These are phyloP conservation scores for Augochlorella aurata DNA, from an alignment of 2,888 invertebrate genomes.

Conservation along the genomic window DNA sequence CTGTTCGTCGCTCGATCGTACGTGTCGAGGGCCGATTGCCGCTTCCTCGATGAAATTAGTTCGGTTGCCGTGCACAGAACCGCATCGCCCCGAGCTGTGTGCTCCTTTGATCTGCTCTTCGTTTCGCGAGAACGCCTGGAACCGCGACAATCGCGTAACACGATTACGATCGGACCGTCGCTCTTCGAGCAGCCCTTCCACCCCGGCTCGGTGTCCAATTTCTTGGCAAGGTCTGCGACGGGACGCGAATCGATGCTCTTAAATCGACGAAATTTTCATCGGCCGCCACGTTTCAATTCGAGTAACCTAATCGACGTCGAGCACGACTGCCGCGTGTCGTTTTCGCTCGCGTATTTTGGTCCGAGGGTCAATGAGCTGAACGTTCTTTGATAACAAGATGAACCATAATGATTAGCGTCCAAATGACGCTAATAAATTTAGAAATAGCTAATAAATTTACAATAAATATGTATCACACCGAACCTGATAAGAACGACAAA, in stretches of 20 bases:
- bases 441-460: too few species aligned
- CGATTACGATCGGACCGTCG: conserved; percentile 58
- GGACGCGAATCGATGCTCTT: conserved; percentile 27
- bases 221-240: conserved; percentile 41
- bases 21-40: conserved; percentile 57
- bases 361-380: background rate
- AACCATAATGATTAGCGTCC: too few species aligned
- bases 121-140: conserved; percentile 58
- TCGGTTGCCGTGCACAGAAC: conserved; percentile 63
- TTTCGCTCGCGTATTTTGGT: background rate
- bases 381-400: too few species aligned
- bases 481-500: too few species aligned
- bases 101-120: conserved; percentile 64
- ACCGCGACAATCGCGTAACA: conserved; percentile 65
- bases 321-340: background rate
- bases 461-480: too few species aligned
- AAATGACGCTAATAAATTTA: too few species aligned
- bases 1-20: conserved; percentile 32
- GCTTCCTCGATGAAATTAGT: conserved; percentile 58
- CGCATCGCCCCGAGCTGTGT: conserved; percentile 58
- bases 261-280: conserved; percentile 32
- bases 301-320: background rate
- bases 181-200: conserved; percentile 37
- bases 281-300: background rate
- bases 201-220: conserved; percentile 50